Conservation (phyloP, 2,113 vertebrate species). For the Pardalotus punctatus region DNA sequence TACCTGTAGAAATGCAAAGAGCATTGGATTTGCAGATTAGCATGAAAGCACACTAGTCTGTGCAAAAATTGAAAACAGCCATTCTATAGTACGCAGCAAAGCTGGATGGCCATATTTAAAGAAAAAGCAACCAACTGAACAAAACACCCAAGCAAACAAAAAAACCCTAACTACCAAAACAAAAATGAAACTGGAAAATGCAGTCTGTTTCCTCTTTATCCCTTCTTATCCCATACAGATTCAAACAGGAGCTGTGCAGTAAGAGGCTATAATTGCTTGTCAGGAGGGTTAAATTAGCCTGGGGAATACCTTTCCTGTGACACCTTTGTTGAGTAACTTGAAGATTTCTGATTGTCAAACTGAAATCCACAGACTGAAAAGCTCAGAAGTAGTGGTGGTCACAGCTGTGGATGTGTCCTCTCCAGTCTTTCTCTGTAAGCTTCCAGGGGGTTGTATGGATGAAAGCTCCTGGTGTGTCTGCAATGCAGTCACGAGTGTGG, state of each 20-base stretch:
- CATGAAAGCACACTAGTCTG: background rate
- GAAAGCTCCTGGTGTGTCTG: background rate
- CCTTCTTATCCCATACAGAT: background rate
- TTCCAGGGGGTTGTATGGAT: fast-evolving
- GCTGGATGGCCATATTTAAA: background rate
- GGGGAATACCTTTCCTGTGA: background rate
- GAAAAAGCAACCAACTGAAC: background rate
- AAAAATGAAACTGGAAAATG: background rate
- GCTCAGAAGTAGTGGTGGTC: background rate
- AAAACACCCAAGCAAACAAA: background rate
- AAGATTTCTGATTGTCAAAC: background rate
- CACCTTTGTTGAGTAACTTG: background rate
- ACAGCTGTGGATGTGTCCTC: background rate
- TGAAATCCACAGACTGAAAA: background rate
- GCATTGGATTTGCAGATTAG: background rate
- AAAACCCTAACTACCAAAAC: background rate
- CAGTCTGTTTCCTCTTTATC: background rate
- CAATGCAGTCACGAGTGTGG: background rate
- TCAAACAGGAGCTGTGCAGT: background rate
- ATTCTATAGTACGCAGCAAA: fast-evolving
- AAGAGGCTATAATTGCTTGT: background rate
- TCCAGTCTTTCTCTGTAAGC: background rate
- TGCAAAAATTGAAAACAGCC: background rate
- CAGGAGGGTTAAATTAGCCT: background rate
- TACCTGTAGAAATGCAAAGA: background rate